Percentiles rank a stretch among this genome's conserved stretches.
Evolutionary conservation across 2,113 vertebrate species (phyloP).

Genomic region (Gymnobelideus leadbeateri): DNA sequence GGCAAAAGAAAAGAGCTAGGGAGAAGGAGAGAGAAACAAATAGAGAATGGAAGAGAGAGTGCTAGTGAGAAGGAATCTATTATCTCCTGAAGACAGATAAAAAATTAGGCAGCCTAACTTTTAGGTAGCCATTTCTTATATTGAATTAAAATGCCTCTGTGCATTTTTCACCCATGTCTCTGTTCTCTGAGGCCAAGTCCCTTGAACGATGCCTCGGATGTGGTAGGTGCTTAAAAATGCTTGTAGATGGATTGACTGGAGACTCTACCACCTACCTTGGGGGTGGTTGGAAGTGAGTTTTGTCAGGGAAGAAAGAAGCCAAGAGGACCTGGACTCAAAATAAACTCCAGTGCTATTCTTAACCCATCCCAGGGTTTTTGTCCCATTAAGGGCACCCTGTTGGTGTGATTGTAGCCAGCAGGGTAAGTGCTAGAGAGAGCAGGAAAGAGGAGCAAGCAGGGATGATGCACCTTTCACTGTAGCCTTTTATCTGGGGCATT

Average conservation of each 20-base stretch:
- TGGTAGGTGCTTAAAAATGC: neutral
- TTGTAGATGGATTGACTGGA: neutral
- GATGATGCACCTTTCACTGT: conserved; percentile 51
- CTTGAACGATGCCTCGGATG: neutral
- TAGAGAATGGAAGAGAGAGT: neutral
- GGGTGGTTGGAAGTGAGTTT: conserved; percentile 55
- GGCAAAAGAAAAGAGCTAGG: fast-evolving
- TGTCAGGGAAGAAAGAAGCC: conserved; percentile 47
- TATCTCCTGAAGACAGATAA: neutral
- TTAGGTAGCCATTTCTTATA: neutral
- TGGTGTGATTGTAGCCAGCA: conserved; percentile 26
- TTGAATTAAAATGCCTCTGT: neutral
- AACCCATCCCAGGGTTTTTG: conserved; percentile 50
- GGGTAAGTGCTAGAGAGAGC: neutral
- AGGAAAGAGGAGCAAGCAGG: conserved; percentile 16
- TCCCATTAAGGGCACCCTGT: neutral
- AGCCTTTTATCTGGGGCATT: conserved; percentile 44
- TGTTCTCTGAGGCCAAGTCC: neutral
- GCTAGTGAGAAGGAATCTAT: neutral
- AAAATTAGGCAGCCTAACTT: neutral
- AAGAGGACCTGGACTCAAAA: conserved; percentile 62
- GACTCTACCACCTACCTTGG: neutral
- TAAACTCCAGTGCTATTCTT: conserved; percentile 68
- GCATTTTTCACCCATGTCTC: neutral
- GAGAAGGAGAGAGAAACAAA: neutral